phyloP scores from a whole-genome alignment of 2,797 vertebrate genomes.

The Alexandromys oeconomus region DNA sequence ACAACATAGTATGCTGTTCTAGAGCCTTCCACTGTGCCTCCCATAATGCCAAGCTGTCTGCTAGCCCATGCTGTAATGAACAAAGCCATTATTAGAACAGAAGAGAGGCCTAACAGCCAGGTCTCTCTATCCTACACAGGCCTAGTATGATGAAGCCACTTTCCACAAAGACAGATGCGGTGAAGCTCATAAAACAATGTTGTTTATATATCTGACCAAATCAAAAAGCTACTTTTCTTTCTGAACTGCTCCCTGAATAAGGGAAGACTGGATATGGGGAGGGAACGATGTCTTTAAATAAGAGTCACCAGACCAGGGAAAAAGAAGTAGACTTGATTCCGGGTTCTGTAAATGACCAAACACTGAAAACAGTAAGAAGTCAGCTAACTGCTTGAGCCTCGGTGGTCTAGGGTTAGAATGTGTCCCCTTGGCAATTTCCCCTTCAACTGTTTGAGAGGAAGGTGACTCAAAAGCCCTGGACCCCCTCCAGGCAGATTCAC shows the following conservation, averaged over 20 bases:
- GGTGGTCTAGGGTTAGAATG: background rate
- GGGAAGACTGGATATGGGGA: background rate
- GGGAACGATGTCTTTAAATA: background rate
- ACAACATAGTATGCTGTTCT: background rate
- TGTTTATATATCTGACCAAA: background rate
- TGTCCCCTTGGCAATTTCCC: background rate
- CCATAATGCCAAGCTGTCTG: rapidly evolving
- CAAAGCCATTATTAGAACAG: background rate
- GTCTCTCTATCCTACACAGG: background rate
- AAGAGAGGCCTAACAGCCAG: background rate
- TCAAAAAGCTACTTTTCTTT: background rate
- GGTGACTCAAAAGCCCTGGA: background rate
- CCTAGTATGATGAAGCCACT: background rate
- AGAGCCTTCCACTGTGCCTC: background rate
- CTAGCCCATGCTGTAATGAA: rapidly evolving
- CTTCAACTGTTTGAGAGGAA: background rate
- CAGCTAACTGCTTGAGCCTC: background rate
- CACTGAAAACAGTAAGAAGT: background rate
- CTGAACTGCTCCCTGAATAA: background rate
- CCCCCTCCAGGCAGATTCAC: background rate
- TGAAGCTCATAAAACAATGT: background rate
- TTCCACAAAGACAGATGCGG: background rate
- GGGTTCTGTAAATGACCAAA: background rate
- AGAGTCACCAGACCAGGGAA: background rate
- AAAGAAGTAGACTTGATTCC: background rate